These are phyloP conservation scores for Saguinus imperator DNA, from an alignment of 2,113 vertebrate genomes.

Conservation along the genomic window DNA sequence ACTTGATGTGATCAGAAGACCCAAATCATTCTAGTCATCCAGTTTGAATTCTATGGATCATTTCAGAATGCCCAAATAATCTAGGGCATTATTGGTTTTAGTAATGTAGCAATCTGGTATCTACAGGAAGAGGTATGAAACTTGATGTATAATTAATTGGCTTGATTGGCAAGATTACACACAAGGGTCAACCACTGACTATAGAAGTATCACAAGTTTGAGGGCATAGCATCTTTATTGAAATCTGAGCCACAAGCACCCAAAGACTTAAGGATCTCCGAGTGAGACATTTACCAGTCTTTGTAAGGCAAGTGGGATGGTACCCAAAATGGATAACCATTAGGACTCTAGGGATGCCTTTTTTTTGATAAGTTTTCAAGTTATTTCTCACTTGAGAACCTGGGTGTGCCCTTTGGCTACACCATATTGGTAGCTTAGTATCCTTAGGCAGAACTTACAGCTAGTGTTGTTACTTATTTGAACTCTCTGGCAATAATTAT, in stretches of 20 bases:
- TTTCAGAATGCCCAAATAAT: slow-evolving; percentile 10
- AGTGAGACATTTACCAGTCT: neutral
- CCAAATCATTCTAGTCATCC: neutral
- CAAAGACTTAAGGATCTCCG: neutral
- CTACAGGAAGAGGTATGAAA: neutral
- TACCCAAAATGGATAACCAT: neutral
- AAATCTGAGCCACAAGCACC: neutral
- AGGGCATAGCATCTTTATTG: neutral
- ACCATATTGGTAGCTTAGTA: neutral
- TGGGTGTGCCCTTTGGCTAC: neutral
- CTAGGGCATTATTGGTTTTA: neutral
- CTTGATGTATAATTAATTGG: neutral
- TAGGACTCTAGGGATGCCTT: neutral
- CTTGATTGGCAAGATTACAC: neutral
- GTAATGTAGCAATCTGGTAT: neutral
- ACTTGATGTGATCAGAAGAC: neutral
- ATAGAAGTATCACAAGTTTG: neutral
- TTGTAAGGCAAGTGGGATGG: neutral
- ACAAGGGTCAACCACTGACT: neutral
- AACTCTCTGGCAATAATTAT: neutral
- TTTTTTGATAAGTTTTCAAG: neutral
- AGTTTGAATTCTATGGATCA: slow-evolving; percentile 23
- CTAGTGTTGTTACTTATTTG: neutral
- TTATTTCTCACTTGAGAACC: neutral
- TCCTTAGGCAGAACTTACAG: neutral